These are phyloP conservation scores for Eristalinus sepulchralis DNA, from an alignment of 2,888 invertebrate species.

Conservation along the genomic window DNA sequence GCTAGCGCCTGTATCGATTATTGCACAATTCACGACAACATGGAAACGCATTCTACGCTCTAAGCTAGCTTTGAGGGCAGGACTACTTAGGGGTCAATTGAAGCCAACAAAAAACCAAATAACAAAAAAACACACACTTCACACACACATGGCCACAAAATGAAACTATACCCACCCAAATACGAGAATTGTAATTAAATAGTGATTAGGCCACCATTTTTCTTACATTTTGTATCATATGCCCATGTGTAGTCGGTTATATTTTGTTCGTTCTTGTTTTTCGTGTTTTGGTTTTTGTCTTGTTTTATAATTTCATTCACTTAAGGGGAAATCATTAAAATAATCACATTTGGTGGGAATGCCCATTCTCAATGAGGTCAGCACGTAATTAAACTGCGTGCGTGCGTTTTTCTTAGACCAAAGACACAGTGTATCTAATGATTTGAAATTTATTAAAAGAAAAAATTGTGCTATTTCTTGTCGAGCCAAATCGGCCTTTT, in stretches of 20 bases:
- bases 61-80: conserved; percentile 38
- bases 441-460: conserved; percentile 2
- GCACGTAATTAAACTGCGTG: conserved; percentile 67
- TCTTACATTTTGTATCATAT: conserved; percentile 71
- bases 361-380: conserved; percentile 69
- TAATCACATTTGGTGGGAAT: conserved; percentile 78
- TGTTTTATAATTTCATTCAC: conserved; percentile 65
- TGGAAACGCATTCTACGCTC: background rate
- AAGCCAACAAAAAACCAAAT: conserved; percentile 46
- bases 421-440: conserved; percentile 35
- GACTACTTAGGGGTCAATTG: conserved; percentile 66
- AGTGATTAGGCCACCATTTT: conserved; percentile 81
- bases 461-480: background rate
- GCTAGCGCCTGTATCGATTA: conserved; percentile 52
- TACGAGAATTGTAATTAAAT: conserved; percentile 77
- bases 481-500: conserved; percentile 9
- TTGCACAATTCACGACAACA: conserved; percentile 44
- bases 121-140: background rate
- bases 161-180: conserved; percentile 59
- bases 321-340: conserved; percentile 79
- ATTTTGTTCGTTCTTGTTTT: background rate
- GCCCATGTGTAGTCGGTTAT: conserved; percentile 1
- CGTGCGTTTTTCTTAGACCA: conserved; percentile 37
- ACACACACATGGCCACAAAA: background rate
- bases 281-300: conserved; percentile 33